phyloP scores from a whole-genome alignment of 35 echinoderm and acorn worm genomes.

The Heliocidaris erythrogramma region DNA sequence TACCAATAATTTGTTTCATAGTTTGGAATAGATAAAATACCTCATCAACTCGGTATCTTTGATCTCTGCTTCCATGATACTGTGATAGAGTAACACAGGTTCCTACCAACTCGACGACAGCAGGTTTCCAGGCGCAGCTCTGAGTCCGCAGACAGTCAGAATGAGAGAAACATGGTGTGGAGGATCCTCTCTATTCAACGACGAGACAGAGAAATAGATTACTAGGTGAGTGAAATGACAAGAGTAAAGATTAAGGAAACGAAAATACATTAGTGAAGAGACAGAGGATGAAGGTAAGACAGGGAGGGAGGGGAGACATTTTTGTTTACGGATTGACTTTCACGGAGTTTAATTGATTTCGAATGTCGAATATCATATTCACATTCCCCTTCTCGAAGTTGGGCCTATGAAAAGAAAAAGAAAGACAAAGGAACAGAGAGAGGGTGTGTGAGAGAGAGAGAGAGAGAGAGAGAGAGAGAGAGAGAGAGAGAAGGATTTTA shows the following conservation, averaged over 20 bases:
- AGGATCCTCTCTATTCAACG: not conserved
- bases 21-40: not conserved
- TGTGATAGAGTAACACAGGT: not conserved
- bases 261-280: not conserved
- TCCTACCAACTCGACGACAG: not conserved
- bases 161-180: constrained; percentile 13
- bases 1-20: too few relatives aligned
- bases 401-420: too few relatives aligned
- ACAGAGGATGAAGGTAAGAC: too few relatives aligned
- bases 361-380: too few relatives aligned
- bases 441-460: too few relatives aligned
- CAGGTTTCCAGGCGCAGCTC: not conserved
- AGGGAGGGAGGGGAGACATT: not conserved
- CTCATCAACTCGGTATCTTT: not conserved
- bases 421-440: too few relatives aligned
- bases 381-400: too few relatives aligned
- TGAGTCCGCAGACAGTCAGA: constrained; percentile 30
- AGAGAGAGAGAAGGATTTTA: too few relatives aligned
- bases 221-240: not conserved
- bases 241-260: not conserved
- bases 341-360: too few relatives aligned
- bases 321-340: too few relatives aligned
- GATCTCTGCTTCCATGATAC: not conserved
- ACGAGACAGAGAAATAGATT: not conserved
- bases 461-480: too few relatives aligned